These are phyloP conservation scores for Threskiornis aethiopicus DNA, from an alignment of 2,797 vertebrate genomes.

Conservation along the genomic window DNA sequence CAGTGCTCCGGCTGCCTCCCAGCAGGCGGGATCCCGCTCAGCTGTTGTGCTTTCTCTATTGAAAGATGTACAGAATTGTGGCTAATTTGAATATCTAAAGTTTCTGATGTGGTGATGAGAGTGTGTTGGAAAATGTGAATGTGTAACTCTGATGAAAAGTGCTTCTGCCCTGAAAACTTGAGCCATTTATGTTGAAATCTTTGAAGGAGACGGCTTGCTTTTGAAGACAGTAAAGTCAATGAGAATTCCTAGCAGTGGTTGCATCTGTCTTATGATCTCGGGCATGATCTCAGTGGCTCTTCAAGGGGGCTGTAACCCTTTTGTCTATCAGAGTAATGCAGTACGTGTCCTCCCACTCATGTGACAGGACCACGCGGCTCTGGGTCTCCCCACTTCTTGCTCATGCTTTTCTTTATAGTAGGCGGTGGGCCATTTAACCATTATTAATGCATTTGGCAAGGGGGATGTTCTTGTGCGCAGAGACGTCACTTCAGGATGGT, in stretches of 20 bases:
- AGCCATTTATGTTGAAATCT: not conserved
- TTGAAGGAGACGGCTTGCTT: not conserved
- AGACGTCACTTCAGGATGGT: not conserved
- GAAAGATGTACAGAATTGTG: not conserved
- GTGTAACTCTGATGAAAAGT: not conserved
- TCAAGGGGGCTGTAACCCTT: not conserved
- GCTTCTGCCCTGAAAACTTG: not conserved
- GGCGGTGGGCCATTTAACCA: too few relatives aligned
- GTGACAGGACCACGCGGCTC: not conserved
- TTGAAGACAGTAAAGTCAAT: not conserved
- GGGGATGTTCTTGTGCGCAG: not conserved
- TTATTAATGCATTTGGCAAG: not conserved
- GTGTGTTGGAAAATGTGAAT: not conserved
- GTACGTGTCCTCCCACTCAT: accelerated
- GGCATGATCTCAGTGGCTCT: not conserved
- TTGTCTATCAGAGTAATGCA: not conserved
- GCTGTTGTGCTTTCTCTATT: not conserved
- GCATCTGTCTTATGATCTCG: not conserved
- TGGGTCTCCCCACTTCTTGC: not conserved
- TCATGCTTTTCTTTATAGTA: not conserved
- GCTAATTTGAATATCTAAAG: not conserved
- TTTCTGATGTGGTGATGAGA: not conserved
- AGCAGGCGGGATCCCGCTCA: not conserved
- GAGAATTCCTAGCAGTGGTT: not conserved
- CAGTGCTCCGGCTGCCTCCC: not conserved